Evolutionary conservation across 1,140 invertebrate species (phyloP).

Genomic region (Odontomachus brunneus): DNA sequence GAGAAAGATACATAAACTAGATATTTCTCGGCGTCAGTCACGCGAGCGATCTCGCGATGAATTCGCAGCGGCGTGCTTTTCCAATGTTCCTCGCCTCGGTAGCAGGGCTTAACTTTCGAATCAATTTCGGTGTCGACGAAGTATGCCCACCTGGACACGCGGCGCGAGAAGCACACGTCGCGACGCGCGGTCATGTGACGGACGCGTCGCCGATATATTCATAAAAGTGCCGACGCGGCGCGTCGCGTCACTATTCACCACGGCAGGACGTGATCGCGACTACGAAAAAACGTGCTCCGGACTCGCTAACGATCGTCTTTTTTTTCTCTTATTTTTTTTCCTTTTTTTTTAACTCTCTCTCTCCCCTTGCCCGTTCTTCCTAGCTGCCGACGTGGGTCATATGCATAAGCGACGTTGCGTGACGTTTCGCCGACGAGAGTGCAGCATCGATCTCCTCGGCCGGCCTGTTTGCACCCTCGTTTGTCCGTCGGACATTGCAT

Average conservation of each 20-base stretch:
- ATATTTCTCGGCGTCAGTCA: slow-evolving; percentile 47
- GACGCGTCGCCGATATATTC: slow-evolving; percentile 19
- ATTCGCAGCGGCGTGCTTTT: slow-evolving; percentile 47
- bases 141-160: slow-evolving; percentile 50
- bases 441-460: slow-evolving; percentile 53
- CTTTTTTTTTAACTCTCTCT: background rate
- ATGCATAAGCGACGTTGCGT: slow-evolving; percentile 63
- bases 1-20: slow-evolving; percentile 16
- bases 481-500: slow-evolving; percentile 53
- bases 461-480: slow-evolving; percentile 59
- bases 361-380: slow-evolving; percentile 61
- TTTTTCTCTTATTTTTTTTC: slow-evolving; percentile 5
- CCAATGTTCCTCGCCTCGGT: slow-evolving; percentile 2
- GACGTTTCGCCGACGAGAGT: slow-evolving; percentile 53
- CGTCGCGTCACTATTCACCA: background rate
- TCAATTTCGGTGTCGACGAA: slow-evolving; percentile 57
- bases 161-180: background rate
- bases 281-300: slow-evolving; percentile 29
- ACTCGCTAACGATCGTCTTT: slow-evolving; percentile 14
- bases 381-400: slow-evolving; percentile 44
- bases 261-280: slow-evolving; percentile 16
- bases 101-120: slow-evolving; percentile 50
- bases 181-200: background rate
- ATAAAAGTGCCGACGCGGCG: slow-evolving; percentile 26
- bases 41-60: slow-evolving; percentile 56